These are phyloP conservation scores for Philopotamus ludificatus DNA, from an alignment of 1,140 invertebrate species.

Conservation along the genomic window DNA sequence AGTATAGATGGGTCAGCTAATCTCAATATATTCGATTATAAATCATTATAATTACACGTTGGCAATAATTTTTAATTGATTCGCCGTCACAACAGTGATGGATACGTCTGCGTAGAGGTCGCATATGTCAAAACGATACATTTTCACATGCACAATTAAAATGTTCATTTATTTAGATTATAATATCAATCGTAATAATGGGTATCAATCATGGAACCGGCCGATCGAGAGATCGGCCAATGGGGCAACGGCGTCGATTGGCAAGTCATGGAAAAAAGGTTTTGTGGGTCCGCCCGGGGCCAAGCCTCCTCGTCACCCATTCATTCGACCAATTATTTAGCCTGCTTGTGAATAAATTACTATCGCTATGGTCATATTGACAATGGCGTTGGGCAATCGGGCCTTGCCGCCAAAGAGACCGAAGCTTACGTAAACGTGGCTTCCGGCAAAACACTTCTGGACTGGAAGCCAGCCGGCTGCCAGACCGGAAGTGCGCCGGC, in stretches of 20 bases:
- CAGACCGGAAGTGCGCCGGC: conserved; percentile 15
- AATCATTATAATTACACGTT: no score
- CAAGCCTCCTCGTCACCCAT: not conserved
- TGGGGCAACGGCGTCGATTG: not conserved
- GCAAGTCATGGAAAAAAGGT: not conserved
- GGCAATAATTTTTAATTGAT: no score
- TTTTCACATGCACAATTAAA: no score
- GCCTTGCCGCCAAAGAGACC: conserved; percentile 1
- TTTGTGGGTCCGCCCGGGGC: not conserved
- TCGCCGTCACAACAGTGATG: no score
- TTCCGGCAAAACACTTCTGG: conserved; percentile 23
- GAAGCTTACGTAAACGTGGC: conserved; percentile 9
- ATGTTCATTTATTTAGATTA: no score
- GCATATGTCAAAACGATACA: no score
- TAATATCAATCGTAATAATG: no score
- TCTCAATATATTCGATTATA: no score
- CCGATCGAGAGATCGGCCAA: no score
- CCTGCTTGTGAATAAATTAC: not conserved
- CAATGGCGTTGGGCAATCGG: not conserved
- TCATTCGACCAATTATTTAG: not conserved
- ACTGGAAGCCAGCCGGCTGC: conserved; percentile 11
- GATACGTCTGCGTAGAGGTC: no score
- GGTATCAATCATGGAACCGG: not conserved
- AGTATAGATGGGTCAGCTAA: no score
- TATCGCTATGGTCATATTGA: not conserved